Base-by-base conservation (phyloP, 2,888 invertebrate species). In the Margaritifera margaritifera region DNA sequence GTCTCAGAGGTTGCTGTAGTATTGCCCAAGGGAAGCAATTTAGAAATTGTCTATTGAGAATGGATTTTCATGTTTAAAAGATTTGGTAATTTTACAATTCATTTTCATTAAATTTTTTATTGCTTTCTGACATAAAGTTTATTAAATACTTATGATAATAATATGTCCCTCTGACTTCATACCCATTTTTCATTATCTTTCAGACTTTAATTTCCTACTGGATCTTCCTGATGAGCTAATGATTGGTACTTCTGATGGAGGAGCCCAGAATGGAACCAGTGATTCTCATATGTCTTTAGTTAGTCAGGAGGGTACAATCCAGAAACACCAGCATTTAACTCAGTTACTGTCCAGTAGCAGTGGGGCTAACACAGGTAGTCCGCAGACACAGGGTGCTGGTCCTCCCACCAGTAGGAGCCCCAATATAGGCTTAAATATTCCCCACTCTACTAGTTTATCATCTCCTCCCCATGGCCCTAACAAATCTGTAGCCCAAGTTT, bases 161-260 rank as follows among this genome's bases (percentile, higher is more conserved):
- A 42, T 15, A 15, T 15, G 2, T 15, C 42, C 42, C 42, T 15
- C 42, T 15, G 42, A 42, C 11, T 42, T 42, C 11, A 42, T 42
- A 42, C 11, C 0, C 42, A 42, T 42, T 42, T 11, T 42, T 42
- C 42, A 15, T 42, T 42, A 42, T 42, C 54, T 77, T 79, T 60
- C 80, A 82, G 81, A 81, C 65, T 80, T 80, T 66, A 80, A 69
- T 69, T 79, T 81, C 65, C 64, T 77, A 42, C 59, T 77, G 64
- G 76, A 84, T 65, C 77, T 88, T 60, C 88, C 88, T 57, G 87
- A 88, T 83, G 88, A 87, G 69, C 77, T 88, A 63, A 82, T 83
- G 75, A 69, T 74, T 63, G 74, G 80, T 19, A 79, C 64, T 76
- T 84, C 84, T 64, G 42, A 42, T 15, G 42, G 42, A 42, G 77